Evolutionary conservation across 2,888 invertebrate genomes (phyloP).

Genomic region (Taphrorychus bicolor): DNA sequence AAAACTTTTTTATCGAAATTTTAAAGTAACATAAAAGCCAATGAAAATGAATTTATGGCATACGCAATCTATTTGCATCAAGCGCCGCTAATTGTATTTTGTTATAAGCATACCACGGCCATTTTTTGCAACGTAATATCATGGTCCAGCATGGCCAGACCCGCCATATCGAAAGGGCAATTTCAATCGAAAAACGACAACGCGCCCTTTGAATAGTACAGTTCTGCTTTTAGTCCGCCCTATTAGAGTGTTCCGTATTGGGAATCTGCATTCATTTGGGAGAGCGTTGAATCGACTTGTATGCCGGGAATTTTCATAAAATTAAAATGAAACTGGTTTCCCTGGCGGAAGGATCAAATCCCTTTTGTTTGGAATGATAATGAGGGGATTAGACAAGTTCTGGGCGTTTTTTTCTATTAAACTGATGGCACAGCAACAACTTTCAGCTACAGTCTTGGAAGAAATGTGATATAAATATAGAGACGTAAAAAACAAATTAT

Average conservation of each 20-base stretch:
- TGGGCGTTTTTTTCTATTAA: no score
- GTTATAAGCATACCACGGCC: slow-evolving; percentile 11
- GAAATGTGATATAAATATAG: no score
- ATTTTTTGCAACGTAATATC: slow-evolving; percentile 12
- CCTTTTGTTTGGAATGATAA: neutral
- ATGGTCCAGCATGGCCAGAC: neutral
- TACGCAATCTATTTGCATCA: slow-evolving; percentile 32
- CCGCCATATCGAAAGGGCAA: slow-evolving; percentile 5
- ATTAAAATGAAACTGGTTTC: slow-evolving; percentile 14
- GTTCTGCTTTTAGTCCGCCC: slow-evolving; percentile 15
- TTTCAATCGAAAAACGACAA: slow-evolving; percentile 23
- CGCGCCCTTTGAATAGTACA: slow-evolving; percentile 22
- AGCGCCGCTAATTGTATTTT: slow-evolving; percentile 39
- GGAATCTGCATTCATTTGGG: slow-evolving; percentile 27
- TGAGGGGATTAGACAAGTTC: neutral
- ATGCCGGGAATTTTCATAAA: slow-evolving; percentile 25
- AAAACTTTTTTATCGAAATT: no score
- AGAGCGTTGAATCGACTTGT: slow-evolving; percentile 13
- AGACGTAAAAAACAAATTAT: no score
- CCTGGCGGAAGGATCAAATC: neutral
- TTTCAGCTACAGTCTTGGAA: no score
- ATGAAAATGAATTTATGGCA: neutral
- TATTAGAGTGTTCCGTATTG: slow-evolving; percentile 19
- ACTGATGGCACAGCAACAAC: no score
- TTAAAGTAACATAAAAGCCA: neutral